Conservation (phyloP, 1,140 invertebrate species). For the Drosophila mojavensis region DNA sequence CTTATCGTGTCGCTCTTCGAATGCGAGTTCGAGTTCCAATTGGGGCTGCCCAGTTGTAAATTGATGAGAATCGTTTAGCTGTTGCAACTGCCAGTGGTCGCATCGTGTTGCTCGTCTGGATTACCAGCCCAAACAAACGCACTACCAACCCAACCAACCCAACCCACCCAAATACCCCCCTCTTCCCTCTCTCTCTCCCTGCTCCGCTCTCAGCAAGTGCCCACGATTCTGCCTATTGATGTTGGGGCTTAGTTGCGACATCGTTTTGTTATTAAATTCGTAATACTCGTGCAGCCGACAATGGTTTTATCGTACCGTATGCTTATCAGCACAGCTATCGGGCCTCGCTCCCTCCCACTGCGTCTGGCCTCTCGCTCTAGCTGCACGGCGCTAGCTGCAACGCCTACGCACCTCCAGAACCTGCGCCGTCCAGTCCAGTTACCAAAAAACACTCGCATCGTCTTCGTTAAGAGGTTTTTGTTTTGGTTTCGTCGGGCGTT, state of each 20-base stretch:
- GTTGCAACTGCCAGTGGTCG: constrained; percentile 26
- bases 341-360: neutral
- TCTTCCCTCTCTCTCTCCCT: neutral
- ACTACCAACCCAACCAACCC: neutral
- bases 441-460: constrained; percentile 43
- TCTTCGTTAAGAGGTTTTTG: neutral
- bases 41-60: constrained; percentile 34
- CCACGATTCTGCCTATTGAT: neutral
- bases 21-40: neutral
- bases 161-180: too few relatives aligned
- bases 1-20: constrained; percentile 22
- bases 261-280: constrained; percentile 43
- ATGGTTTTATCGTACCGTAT: constrained; percentile 34
- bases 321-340: constrained; percentile 48
- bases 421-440: constrained; percentile 9
- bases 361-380: neutral
- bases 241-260: constrained; percentile 32
- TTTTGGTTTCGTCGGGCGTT: constrained; percentile 4
- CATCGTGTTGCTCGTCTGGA: constrained; percentile 15
- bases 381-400: constrained; percentile 26
- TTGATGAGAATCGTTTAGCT: constrained; percentile 40
- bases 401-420: constrained; percentile 25
- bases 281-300: constrained; percentile 36
- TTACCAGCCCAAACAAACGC: constrained; percentile 6
- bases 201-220: neutral